Evolutionary conservation across 2,113 vertebrate genomes (phyloP), one percentile per base, ranked within the genome.

Genomic region (Alethe diademata): DNA sequence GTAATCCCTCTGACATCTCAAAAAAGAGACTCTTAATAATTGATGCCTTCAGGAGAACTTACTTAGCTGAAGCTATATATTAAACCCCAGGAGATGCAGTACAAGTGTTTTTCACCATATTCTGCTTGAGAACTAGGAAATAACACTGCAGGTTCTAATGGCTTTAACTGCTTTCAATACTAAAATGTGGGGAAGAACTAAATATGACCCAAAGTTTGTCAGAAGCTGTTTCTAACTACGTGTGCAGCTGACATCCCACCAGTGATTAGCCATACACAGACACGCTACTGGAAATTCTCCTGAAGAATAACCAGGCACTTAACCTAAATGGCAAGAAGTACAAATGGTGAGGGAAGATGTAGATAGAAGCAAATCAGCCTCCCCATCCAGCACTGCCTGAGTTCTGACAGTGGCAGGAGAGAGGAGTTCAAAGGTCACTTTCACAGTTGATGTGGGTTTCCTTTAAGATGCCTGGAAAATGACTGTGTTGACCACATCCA

Each of bases 401-500:
- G 85, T 89, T 91, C 85, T 96, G 98, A 97, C 98, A 98, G 97
- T 97, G 97, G 97, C 98, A 98, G 97, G 95, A 96, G 97, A 98
- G 95, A 86, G 47, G 33, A 81, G 97, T 96, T 97, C 94, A 78
- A 89, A 98, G 97, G 97, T 98, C 97, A 97, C 95, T 98, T 97
- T 99, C 99, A 99, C 99, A 99, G 99, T 99, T 99, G 98, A 99
- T 99, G 99, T 99, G 98, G 99, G 98, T 99, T 99, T 99, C 99
- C 99, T 99, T 98, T 98, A 96, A 98, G 98, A 98, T 99, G 98
- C 98, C 98, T 99, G 98, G 97, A 98, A 99, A 99, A 99, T 99
- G 99, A 99, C 99, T 99, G 96, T 93, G 98, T 98, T 98, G 98
- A 99, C 99, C 99, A 99, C 99, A 99, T 99, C 98, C 99, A 99